These are phyloP conservation scores for Sturnira hondurensis DNA, from an alignment of 2,113 vertebrate species.

Conservation along the genomic window DNA sequence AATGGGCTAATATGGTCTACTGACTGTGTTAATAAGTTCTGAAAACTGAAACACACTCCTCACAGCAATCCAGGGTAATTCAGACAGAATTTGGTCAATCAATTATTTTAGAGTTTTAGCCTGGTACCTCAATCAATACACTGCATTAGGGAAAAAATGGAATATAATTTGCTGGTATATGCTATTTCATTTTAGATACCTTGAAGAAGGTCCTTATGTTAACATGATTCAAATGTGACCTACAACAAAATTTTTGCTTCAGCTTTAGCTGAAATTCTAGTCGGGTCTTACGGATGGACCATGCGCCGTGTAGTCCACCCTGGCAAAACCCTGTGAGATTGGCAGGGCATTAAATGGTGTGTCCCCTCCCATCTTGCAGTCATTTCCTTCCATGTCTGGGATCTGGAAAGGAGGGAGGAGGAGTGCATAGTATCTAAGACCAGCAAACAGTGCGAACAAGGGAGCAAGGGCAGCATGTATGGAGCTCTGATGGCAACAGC, in stretches of 20 bases:
- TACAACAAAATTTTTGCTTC: not conserved
- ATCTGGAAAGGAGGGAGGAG: not conserved
- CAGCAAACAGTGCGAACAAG: not conserved
- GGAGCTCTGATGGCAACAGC: not conserved
- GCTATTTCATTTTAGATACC: not conserved
- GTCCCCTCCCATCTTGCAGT: not conserved
- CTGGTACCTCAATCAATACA: not conserved
- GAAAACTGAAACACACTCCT: slow-evolving; percentile 17
- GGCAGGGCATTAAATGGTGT: not conserved
- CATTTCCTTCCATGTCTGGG: not conserved
- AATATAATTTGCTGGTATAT: not conserved
- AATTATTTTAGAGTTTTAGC: not conserved
- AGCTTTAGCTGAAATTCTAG: not conserved
- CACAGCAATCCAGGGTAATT: slow-evolving; percentile 25
- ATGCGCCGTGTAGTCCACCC: not conserved
- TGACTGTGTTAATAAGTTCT: slow-evolving; percentile 53
- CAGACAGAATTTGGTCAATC: not conserved
- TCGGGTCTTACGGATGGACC: not conserved
- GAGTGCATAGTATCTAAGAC: no score
- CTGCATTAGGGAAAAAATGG: not conserved
- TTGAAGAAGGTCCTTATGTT: not conserved
- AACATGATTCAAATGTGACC: not conserved
- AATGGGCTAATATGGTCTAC: slow-evolving; percentile 34
- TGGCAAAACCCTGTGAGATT: not conserved
- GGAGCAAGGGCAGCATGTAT: not conserved